Base-by-base conservation (phyloP, 2,888 invertebrate genomes). In the Druceiella hillmani region DNA sequence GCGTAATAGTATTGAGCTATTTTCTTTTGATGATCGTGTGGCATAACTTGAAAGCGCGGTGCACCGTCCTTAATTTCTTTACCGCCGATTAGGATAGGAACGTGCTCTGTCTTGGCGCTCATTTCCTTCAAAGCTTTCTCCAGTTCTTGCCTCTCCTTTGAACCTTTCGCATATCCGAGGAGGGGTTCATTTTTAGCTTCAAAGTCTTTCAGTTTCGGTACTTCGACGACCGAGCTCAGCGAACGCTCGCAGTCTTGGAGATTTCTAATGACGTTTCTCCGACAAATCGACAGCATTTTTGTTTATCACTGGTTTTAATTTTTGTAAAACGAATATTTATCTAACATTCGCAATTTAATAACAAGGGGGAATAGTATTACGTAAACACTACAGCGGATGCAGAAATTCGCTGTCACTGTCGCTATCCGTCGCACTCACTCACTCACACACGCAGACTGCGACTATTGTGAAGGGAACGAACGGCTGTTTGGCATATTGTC, bases 61-160 rank as follows among this genome's bases (percentile, higher is more conserved):
- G 81, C 75, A 41, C 83, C 77, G 1, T 88, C 87, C 51, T 76
- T 78, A 50, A 86, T 81, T 57, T 84, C 84, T 62, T 97, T 78
- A 49, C 86, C 85, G n/a, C 95, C 98, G 58, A 99, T 91, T n/a
- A 97, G 81, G 57, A 99, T 86, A 5, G 99, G 98, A 42, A 98
- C 80, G 49, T 98, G 95, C 55, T 86, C 84, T 40, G 81, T 79
- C 38, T 71, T 69, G 14, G 67, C 62, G 7, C 81, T 68, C 46
- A 81, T 77, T 42, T 78, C 67, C 43, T 79, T 66, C 26, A 98
- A 63, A 29, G 83, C 83, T 33, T 74, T 70, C 48, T 81, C 76
- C 17, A 98, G 65, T 29, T 79, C 81, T 33, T 67, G 61, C 39
- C 93, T 78, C 64, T 99, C 97, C 37, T 74, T 62, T 45, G 91